phyloP scores from a whole-genome alignment of 2,888 invertebrate species.

The Helicoverpa assulta region DNA sequence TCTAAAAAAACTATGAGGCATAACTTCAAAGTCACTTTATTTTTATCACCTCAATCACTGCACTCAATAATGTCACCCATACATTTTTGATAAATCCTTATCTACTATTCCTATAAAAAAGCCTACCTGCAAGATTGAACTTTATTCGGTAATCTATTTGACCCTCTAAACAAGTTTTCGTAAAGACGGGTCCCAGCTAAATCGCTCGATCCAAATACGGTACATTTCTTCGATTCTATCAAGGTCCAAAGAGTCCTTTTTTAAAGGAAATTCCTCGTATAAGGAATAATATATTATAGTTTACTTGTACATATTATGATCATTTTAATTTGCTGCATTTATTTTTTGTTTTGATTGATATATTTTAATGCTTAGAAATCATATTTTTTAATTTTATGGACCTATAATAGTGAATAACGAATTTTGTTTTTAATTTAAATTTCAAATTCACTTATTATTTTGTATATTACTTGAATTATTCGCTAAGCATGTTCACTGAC shows the following conservation, averaged over 20 bases:
- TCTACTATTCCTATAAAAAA: conserved; percentile 42
- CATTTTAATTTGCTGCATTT: background rate
- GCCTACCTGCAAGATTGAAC: conserved; percentile 39
- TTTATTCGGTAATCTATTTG: conserved; percentile 62
- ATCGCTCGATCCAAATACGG: conserved; percentile 61
- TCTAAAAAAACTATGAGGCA: too few species aligned
- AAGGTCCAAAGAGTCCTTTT: conserved; percentile 54
- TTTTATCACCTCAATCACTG: background rate
- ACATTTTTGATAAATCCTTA: conserved; percentile 14
- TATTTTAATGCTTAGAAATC: too few species aligned
- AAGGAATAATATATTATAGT: conserved; percentile 60
- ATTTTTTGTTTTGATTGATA: background rate
- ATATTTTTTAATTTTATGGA: too few species aligned
- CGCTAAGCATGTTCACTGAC: background rate
- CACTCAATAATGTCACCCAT: background rate
- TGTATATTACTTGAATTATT: background rate
- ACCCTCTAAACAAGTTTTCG: conserved; percentile 63
- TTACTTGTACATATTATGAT: conserved; percentile 38
- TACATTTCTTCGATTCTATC: conserved; percentile 59
- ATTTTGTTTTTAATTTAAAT: too few species aligned
- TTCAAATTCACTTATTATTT: too few species aligned
- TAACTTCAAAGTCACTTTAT: background rate
- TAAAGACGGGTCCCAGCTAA: conserved; percentile 55
- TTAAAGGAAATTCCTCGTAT: conserved; percentile 47
- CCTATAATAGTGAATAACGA: too few species aligned